Evolutionary conservation across 2,797 vertebrate species (phyloP), one percentile per base, ranked within the genome.

Genomic region (Labroides dimidiatus): DNA sequence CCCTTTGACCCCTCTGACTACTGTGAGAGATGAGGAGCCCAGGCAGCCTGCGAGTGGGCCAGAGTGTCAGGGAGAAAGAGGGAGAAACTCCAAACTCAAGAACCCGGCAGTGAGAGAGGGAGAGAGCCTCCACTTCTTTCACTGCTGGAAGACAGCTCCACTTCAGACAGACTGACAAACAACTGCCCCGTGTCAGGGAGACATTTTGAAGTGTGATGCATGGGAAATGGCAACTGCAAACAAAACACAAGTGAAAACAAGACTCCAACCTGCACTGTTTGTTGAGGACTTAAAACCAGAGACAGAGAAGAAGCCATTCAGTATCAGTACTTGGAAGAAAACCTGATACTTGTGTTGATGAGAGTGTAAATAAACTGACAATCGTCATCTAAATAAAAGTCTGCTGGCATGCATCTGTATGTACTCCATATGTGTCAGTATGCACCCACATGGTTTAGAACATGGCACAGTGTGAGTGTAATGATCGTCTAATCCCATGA

Each of bases 121-220:
- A 84, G 70, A 76, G 69, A 51, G 84, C 79, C 63, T 79, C 76
- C 60, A 78, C 85, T 81, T 55, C 80, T 81, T 77, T 85, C 81
- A 9, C 89, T 77, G 88, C 87, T 77, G 87, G 85, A 89, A 91
- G 87, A 89, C 89, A 89, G 83, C 81, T 89, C 67, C 78, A 87
- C 88, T 92, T 93, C 92, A 91, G 75, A 92, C 81, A 70, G 92
- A 92, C 85, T 93, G 90, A 88, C 87, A 92, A 91, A 93, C 81
- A 63, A 88, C 88, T 69, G 71, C 78, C 81, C 85, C 14, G 8
- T 86, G 89, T 90, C 91, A 85, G 83, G 44, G 56, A 91, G 84
- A 88, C 83, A 87, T 89, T 84, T 86, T 87, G 82, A 89, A 87
- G 81, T 74, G 77, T 84, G 86, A 87, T 87, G 69, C 84, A 81